Evolutionary conservation across 2,888 invertebrate genomes (phyloP).

Genomic region (Cosmia trapezina): DNA sequence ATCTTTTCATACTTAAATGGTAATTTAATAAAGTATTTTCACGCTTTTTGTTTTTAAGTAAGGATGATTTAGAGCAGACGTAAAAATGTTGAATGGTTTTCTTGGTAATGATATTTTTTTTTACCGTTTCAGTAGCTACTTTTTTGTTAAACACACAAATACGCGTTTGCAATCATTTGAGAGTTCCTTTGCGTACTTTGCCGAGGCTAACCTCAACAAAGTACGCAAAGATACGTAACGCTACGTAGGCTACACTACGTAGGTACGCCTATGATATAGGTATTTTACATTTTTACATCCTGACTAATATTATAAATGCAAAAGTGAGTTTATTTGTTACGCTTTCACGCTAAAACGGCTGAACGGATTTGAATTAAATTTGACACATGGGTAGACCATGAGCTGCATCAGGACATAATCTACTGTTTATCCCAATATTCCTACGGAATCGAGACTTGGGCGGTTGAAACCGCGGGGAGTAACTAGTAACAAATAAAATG

Average conservation of each 20-base stretch:
- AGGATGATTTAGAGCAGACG: neutral
- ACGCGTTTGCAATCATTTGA: neutral
- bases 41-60: constrained; percentile 31
- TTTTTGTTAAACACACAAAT: neutral
- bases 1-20: constrained; percentile 41
- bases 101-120: neutral
- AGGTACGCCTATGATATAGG: neutral
- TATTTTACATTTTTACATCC: too few species aligned
- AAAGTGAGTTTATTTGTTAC: too few species aligned
- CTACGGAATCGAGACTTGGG: too few species aligned
- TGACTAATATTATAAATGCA: too few species aligned
- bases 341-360: too few species aligned
- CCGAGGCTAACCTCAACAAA: neutral
- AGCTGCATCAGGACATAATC: too few species aligned
- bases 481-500: neutral
- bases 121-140: neutral
- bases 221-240: too few species aligned
- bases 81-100: neutral
- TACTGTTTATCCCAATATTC: too few species aligned
- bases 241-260: too few species aligned
- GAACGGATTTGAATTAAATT: too few species aligned
- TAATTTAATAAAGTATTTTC: constrained; percentile 37
- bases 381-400: too few species aligned
- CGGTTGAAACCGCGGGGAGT: too few species aligned
- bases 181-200: neutral